phyloP scores from a whole-genome alignment of 2,888 invertebrate genomes.

The Uropetala carovei region DNA sequence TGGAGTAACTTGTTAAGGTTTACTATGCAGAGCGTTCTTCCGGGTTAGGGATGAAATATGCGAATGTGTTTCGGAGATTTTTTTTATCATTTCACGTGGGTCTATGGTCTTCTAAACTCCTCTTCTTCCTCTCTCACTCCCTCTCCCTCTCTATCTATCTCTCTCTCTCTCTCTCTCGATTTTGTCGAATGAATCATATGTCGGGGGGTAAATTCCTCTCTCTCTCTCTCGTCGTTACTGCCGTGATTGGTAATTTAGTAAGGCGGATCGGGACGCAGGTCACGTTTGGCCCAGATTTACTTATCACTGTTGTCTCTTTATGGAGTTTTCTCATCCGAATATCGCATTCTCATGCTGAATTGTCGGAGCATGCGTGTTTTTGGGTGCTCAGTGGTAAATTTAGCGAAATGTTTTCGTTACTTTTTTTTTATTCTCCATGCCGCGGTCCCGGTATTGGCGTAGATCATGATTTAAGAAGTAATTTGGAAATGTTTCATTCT shows the following conservation, averaged over 20 bases:
- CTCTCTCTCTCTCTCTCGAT: neutral
- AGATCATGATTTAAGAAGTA: no score
- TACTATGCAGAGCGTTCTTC: neutral
- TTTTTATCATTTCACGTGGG: neutral
- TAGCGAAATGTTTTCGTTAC: neutral
- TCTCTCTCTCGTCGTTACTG: neutral
- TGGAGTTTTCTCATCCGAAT: conserved; percentile 33
- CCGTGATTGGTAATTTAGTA: conserved; percentile 54
- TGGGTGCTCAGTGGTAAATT: neutral
- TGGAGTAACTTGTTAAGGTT: conserved; percentile 6
- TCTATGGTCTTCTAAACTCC: no score
- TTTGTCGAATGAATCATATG: neutral
- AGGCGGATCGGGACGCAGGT: neutral
- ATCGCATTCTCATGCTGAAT: conserved; percentile 2
- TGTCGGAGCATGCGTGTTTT: neutral
- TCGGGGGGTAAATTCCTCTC: neutral
- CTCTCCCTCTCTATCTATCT: no score
- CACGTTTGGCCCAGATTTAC: conserved; percentile 64
- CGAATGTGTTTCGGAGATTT: neutral
- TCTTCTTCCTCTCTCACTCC: no score
- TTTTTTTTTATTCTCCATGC: neutral
- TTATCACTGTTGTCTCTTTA: conserved; percentile 38
- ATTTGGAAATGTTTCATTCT: no score
- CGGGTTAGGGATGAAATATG: neutral
- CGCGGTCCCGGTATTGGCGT: no score